A percentile compares a stretch with the other conserved stretches of the same genome.
Conservation (phyloP, 2,888 invertebrate genomes). For the Theretra japonica region DNA sequence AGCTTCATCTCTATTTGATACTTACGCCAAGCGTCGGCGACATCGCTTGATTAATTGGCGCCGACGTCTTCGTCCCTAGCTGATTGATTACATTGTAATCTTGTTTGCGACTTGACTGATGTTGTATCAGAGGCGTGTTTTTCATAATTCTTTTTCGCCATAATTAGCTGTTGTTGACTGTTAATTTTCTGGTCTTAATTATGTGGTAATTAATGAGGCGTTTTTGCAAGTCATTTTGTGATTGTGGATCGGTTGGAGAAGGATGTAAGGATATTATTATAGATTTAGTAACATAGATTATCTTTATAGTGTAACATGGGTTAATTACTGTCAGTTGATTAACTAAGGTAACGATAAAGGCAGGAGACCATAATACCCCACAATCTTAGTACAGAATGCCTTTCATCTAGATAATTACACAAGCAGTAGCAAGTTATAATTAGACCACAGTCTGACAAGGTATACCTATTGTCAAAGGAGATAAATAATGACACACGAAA, state of each 20-base stretch:
- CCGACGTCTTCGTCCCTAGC: conserved; percentile 47
- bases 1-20: conserved; percentile 32
- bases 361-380: no score
- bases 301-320: no score
- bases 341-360: no score
- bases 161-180: conserved; percentile 50
- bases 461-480: no score
- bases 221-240: background rate
- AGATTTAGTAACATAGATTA: background rate
- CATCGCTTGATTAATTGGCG: conserved; percentile 76
- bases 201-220: background rate
- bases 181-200: conserved; percentile 27
- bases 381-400: no score
- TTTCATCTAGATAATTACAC: background rate
- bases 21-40: conserved; percentile 50
- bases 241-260: background rate
- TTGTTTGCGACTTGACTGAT: conserved; percentile 81
- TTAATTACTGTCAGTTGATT: no score
- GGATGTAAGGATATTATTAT: background rate
- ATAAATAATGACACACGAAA: no score
- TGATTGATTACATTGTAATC: conserved; percentile 82
- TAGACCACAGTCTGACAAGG: no score
- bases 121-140: conserved; percentile 62
- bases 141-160: conserved; percentile 55
- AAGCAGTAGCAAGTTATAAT: no score